Conservation (phyloP, 2,888 invertebrate species). For the Deilephila elpenor region DNA sequence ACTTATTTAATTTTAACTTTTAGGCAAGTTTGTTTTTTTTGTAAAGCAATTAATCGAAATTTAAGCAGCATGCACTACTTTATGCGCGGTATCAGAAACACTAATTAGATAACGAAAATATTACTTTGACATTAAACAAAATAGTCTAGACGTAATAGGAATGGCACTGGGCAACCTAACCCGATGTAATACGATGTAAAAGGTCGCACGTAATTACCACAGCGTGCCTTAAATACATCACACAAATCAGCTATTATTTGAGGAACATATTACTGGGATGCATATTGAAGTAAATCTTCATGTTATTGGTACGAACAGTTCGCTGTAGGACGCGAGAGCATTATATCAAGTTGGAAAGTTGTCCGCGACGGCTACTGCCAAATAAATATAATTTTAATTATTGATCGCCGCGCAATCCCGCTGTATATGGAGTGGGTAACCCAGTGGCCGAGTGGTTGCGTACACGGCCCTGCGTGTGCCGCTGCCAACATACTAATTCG, state of each 20-base stretch:
- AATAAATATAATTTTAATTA: slow-evolving; percentile 48
- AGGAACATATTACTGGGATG: background rate
- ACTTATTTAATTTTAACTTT: too few species aligned
- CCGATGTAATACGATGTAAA: slow-evolving; percentile 2
- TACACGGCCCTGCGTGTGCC: slow-evolving; percentile 39
- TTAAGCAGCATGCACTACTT: too few species aligned
- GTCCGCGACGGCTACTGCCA: slow-evolving; percentile 37
- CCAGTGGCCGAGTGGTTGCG: slow-evolving; percentile 59
- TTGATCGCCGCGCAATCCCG: slow-evolving; percentile 44
- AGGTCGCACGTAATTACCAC: background rate
- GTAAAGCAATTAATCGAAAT: too few species aligned
- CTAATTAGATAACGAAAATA: too few species aligned
- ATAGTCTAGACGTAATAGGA: background rate
- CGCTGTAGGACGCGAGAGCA: background rate
- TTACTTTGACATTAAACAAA: too few species aligned
- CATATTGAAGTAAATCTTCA: background rate
- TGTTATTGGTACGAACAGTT: background rate
- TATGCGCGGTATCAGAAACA: too few species aligned
- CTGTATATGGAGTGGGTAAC: slow-evolving; percentile 57
- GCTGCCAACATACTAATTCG: slow-evolving; percentile 29
- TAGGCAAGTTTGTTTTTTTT: too few species aligned
- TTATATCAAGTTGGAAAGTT: slow-evolving; percentile 47
- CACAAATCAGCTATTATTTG: background rate
- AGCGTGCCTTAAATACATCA: slow-evolving; percentile 7
- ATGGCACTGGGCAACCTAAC: background rate